Percentiles rank a stretch among this genome's conserved stretches.
phyloP scores from a whole-genome alignment of 2,113 vertebrate species.

The Pampusana beccarii region DNA sequence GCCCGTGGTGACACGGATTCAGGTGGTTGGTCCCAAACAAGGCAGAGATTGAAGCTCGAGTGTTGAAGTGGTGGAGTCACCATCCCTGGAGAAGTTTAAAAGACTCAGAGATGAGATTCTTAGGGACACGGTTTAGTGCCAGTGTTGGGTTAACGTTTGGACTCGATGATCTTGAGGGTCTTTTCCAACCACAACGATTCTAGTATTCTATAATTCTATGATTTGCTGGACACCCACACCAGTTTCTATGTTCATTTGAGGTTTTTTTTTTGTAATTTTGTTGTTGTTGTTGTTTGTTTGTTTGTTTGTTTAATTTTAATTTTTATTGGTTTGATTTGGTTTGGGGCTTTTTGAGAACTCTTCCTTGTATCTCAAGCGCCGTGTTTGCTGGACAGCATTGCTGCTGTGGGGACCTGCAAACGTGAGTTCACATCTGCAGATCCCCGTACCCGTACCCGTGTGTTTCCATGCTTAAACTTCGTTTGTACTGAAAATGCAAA shows the following conservation, averaged over 20 bases:
- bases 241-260: not conserved
- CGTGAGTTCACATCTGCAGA: not conserved
- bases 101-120: too few species aligned
- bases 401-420: not conserved
- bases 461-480: not conserved
- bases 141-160: too few species aligned
- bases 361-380: not conserved
- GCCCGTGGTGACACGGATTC: rapidly evolving
- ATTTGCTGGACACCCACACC: not conserved
- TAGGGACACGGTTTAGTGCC: too few species aligned
- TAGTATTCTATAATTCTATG: too few species aligned
- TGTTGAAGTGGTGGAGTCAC: not conserved
- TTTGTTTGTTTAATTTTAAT: not conserved
- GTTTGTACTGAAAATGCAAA: rapidly evolving
- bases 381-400: not conserved
- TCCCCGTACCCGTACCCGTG: not conserved
- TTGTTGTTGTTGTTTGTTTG: not conserved
- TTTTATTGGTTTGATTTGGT: not conserved
- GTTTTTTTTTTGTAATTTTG: too few species aligned
- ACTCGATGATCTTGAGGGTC: too few species aligned
- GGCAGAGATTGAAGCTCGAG: not conserved
- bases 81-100: too few species aligned
- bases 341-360: not conserved
- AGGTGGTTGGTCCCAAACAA: not conserved
- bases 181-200: too few species aligned